Evolutionary conservation across 2,113 vertebrate genomes (phyloP).

Genomic region (Zapus hudsonius): DNA sequence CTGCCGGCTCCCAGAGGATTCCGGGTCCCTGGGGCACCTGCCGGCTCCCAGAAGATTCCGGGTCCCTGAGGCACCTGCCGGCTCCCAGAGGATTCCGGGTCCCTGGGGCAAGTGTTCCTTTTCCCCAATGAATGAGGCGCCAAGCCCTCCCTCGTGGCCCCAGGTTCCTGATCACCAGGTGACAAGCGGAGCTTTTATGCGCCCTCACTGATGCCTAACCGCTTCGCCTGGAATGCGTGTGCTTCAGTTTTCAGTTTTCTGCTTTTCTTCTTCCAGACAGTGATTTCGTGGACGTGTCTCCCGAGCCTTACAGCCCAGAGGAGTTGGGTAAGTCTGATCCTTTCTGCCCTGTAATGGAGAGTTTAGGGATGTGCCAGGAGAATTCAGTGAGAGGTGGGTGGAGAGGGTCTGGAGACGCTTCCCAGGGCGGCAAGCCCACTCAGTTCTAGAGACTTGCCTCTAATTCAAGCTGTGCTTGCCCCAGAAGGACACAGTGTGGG

Average conservation of each 20-base stretch:
- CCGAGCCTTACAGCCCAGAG: conserved; percentile 78
- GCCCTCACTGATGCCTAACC: neutral
- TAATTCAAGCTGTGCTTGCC: neutral
- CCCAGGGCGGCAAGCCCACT: neutral
- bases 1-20: neutral
- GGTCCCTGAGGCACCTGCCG: neutral
- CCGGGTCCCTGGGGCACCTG: neutral
- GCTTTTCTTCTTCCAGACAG: conserved; percentile 80
- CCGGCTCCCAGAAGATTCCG: neutral
- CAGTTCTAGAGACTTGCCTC: neutral
- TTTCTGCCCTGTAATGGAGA: neutral
- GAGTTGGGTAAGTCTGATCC: conserved; percentile 84
- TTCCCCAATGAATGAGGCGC: neutral
- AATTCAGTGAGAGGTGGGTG: neutral
- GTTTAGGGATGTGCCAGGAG: neutral
- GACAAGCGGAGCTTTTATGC: conserved; percentile 18
- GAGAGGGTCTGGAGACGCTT: neutral
- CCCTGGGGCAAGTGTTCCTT: neutral
- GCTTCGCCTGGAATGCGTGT: conserved; percentile 19
- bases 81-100: neutral
- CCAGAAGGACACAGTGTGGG: neutral
- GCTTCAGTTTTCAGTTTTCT: conserved; percentile 53
- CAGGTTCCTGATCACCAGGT: neutral
- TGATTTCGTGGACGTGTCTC: conserved; percentile 80
- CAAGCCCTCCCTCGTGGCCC: neutral